These are phyloP conservation scores for Branchellion lobata DNA, from an alignment of 2,888 invertebrate genomes.

Conservation along the genomic window DNA sequence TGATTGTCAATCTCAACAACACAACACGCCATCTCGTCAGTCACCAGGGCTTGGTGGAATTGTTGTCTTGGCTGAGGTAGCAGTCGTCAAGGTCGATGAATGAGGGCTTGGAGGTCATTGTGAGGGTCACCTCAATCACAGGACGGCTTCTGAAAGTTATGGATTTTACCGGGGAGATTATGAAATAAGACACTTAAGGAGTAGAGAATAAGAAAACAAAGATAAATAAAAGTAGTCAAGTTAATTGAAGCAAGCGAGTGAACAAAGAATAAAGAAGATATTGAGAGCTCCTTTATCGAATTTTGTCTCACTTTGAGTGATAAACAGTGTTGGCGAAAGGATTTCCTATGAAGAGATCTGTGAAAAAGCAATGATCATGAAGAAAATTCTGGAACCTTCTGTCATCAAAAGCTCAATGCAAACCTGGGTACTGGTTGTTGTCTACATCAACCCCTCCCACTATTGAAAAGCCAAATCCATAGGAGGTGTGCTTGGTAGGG, in stretches of 20 bases:
- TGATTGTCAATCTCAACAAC: background rate
- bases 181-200: background rate
- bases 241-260: too few species aligned
- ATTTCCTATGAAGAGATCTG: slow-evolving; percentile 6
- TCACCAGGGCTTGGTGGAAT: background rate
- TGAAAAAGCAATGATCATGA: too few species aligned
- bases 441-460: slow-evolving; percentile 1
- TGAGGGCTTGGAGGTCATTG: slow-evolving; percentile 1
- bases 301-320: background rate
- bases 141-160: slow-evolving; percentile 8
- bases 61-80: background rate
- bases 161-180: background rate
- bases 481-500: background rate
- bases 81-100: slow-evolving; percentile 13
- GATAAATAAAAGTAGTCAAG: too few species aligned
- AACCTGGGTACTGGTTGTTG: slow-evolving; percentile 2
- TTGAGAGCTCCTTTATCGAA: too few species aligned
- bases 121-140: background rate
- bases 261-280: too few species aligned
- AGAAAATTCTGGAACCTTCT: too few species aligned
- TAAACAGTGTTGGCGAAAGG: slow-evolving; percentile 5
- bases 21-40: background rate
- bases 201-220: background rate
- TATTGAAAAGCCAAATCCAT: background rate
- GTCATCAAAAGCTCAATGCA: too few species aligned